Evolutionary conservation across 2,888 invertebrate genomes (phyloP).

Genomic region (Hyposoter didymator): DNA sequence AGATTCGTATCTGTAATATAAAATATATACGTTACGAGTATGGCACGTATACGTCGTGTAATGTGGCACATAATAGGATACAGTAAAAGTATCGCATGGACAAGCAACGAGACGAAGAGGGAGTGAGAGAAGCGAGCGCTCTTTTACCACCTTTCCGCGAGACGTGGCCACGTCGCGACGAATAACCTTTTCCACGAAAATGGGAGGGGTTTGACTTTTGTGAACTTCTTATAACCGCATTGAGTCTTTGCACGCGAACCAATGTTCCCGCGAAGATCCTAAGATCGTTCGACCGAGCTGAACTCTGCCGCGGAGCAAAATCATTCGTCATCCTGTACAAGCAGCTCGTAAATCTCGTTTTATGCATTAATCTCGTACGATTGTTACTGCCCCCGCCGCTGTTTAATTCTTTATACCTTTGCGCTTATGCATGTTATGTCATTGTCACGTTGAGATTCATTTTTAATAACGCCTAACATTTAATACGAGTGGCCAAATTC

Average conservation of each 20-base stretch:
- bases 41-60: conserved; percentile 39
- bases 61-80: conserved; percentile 43
- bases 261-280: conserved; percentile 41
- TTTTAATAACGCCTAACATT: background rate
- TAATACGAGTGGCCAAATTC: background rate
- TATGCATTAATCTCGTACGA: background rate
- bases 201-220: conserved; percentile 64
- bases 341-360: conserved; percentile 16
- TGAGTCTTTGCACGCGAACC: conserved; percentile 47
- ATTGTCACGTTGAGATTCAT: background rate
- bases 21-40: conserved; percentile 19
- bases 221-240: conserved; percentile 59
- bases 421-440: background rate
- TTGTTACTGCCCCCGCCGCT: conserved; percentile 7
- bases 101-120: background rate
- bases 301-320: background rate
- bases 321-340: conserved; percentile 25
- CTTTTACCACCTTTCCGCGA: conserved; percentile 60
- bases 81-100: conserved; percentile 37
- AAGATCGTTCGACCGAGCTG: conserved; percentile 13
- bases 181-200: conserved; percentile 63
- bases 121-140: conserved; percentile 39
- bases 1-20: conserved; percentile 57
- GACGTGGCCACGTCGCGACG: conserved; percentile 38
- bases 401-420: background rate